Evolutionary conservation across 1,140 invertebrate species (phyloP).

Genomic region (Leptonema lineaticorne): DNA sequence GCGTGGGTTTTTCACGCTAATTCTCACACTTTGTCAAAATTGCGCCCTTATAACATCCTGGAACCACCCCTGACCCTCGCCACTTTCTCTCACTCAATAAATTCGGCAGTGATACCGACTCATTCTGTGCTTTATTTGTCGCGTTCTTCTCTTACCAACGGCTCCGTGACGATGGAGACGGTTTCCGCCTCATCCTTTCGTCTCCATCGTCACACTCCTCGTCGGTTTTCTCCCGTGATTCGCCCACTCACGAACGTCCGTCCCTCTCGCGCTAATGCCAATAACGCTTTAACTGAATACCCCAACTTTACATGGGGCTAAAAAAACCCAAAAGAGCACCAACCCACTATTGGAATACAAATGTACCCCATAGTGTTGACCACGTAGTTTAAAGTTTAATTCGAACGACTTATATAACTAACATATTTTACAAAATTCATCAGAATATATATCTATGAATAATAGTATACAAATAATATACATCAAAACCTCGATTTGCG

Average conservation of each 20-base stretch:
- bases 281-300: slow-evolving; percentile 34
- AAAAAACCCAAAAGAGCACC: slow-evolving; percentile 37
- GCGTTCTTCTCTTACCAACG: neutral
- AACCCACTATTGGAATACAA: slow-evolving; percentile 30
- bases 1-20: slow-evolving; percentile 21
- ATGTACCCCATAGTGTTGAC: slow-evolving; percentile 17
- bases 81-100: slow-evolving; percentile 26
- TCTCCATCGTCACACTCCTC: neutral
- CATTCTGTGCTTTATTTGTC: slow-evolving; percentile 23
- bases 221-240: slow-evolving; percentile 2
- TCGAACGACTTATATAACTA: neutral
- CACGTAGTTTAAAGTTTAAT: slow-evolving; percentile 7
- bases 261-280: slow-evolving; percentile 30
- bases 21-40: slow-evolving; percentile 30
- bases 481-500: no score
- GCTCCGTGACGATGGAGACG: no score
- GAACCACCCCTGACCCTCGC: no score
- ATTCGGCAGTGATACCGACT: slow-evolving; percentile 34
- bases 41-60: slow-evolving; percentile 21
- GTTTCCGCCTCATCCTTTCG: neutral
- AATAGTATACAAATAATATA: no score
- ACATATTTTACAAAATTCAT: no score
- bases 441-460: no score
- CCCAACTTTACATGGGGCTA: slow-evolving; percentile 40
- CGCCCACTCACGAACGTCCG: slow-evolving; percentile 1